Evolutionary conservation across 2,113 vertebrate genomes (phyloP).

Genomic region (Elephas maximus): DNA sequence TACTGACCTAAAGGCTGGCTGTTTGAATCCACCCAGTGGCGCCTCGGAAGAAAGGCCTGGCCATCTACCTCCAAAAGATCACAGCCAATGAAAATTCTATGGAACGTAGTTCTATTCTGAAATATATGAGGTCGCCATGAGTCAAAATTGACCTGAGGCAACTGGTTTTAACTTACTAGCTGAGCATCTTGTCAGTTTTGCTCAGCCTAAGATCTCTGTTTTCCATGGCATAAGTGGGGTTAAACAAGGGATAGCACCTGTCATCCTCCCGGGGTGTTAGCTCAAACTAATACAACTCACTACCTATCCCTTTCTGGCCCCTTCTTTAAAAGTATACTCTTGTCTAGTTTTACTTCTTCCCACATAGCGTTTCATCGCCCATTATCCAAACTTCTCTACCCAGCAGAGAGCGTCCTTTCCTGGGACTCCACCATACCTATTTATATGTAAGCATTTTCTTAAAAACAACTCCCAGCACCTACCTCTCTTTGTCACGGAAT

Average conservation of each 20-base stretch:
- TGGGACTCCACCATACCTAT: background rate
- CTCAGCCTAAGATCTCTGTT: background rate
- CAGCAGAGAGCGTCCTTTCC: background rate
- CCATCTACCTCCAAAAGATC: too few species aligned
- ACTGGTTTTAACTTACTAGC: background rate
- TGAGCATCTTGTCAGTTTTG: background rate
- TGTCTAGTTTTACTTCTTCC: background rate
- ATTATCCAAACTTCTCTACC: background rate
- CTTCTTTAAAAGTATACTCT: background rate
- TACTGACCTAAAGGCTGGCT: background rate
- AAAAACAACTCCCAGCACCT: background rate
- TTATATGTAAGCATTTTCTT: background rate
- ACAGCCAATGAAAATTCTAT: background rate
- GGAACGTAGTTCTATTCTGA: background rate
- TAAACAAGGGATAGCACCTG: background rate
- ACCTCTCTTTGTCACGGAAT: slow-evolving; percentile 1
- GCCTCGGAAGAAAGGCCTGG: too few species aligned
- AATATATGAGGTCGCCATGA: background rate
- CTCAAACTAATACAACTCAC: background rate
- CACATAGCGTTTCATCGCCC: background rate
- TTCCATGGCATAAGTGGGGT: background rate
- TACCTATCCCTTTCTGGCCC: background rate
- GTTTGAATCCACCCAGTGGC: too few species aligned
- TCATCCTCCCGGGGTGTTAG: background rate
- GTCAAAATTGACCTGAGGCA: background rate